These are phyloP conservation scores for Podocnemis expansa DNA, from an alignment of 2,113 vertebrate species.

Conservation along the genomic window DNA sequence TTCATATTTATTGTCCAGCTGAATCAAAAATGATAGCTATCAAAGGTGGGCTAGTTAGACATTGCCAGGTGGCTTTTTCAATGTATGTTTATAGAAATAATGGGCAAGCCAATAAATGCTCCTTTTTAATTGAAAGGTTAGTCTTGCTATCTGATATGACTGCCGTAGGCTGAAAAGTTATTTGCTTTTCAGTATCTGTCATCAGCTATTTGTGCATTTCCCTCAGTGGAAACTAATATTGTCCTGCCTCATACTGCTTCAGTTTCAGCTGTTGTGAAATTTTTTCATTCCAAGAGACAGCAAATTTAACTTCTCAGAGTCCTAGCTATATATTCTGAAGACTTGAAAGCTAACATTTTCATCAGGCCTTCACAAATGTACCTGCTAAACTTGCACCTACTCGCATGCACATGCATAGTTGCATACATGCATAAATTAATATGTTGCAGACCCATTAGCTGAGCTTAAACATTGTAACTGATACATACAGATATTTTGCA, in stretches of 20 bases:
- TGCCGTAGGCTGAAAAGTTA: background rate
- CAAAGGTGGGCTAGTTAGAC: background rate
- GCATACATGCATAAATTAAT: accelerated
- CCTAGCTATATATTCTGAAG: background rate
- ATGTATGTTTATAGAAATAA: background rate
- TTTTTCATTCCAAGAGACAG: background rate
- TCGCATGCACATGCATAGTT: background rate
- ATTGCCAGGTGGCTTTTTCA: background rate
- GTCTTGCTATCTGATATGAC: background rate
- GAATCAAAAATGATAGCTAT: background rate
- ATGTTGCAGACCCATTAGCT: background rate
- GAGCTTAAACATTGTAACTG: background rate
- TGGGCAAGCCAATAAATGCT: background rate
- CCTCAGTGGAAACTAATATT: background rate
- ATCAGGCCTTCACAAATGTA: background rate
- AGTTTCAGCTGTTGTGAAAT: background rate
- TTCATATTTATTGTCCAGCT: accelerated
- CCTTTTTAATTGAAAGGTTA: background rate
- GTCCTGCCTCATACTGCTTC: accelerated
- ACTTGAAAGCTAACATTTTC: background rate
- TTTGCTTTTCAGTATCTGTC: background rate
- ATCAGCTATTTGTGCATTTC: background rate
- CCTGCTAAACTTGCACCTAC: background rate
- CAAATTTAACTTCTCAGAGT: background rate
- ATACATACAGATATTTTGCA: background rate